Evolutionary conservation across 2,888 invertebrate genomes (phyloP), one percentile per base, ranked within the genome.

Genomic region (Pseudococcus jackbeardsleyi): DNA sequence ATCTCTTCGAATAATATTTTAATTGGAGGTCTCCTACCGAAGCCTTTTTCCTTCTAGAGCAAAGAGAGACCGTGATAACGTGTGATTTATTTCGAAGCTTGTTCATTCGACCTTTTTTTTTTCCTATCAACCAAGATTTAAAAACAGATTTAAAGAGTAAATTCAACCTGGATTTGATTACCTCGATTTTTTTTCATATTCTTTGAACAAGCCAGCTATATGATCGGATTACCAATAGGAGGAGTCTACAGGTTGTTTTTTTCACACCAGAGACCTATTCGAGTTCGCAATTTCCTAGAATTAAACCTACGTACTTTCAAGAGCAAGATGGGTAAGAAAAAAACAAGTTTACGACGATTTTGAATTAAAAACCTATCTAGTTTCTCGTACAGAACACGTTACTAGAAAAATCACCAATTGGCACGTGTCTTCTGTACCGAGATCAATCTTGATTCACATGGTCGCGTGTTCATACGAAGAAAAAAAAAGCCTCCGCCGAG

Each of bases 271-370:
- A 1, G 42, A 42, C 42, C 42, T 42, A 42, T 42, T 42, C 64
- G 12, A 11, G n/a, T 22, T 64, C 17, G 72, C 39, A 17, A 72
- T 72, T 72, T 72, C 72, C 19, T 33, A 33, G 72, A 72, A 72
- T 64, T 64, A 0, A 7, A 19, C 22, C 12, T 22, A n/a, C 6
- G 22, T 64, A 64, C 64, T 19, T 64, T 0, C 2, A 22, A 64
- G 17, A 15, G 5, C 22, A 26, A 15, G 12, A 33, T 15, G 15
- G 17, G 72, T 15, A 72, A 72, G n/a, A n/a, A 72, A 72, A 72
- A 72, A 72, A 72, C 72, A 72, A 72, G 72, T 72, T 72, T 72
- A 72, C 33, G 39, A 33, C 26, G 72, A 72, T 72, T 72, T 72
- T 72, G 72, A 72, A 72, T 12, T 72, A 17, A 72, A 72, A 33